Evolutionary conservation across 2,888 invertebrate species (phyloP).

Genomic region (Candidula unifasciata): DNA sequence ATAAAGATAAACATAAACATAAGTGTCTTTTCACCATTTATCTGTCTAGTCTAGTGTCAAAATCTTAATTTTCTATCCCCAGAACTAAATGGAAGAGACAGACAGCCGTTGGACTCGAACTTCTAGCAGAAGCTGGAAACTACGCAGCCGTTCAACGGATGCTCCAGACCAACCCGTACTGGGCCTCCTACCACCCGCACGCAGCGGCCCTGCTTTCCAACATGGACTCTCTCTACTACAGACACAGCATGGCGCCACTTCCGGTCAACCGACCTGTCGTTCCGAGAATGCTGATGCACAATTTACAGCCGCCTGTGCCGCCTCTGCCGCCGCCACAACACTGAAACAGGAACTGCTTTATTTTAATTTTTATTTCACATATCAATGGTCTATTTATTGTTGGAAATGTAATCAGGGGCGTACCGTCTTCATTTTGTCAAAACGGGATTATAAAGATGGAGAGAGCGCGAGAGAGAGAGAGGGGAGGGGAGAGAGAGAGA

Average conservation of each 20-base stretch:
- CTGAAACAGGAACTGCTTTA: background rate
- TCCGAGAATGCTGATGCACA: slow-evolving; percentile 31
- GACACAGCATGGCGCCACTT: slow-evolving; percentile 44
- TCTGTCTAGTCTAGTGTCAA: too few species aligned
- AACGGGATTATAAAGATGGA: too few species aligned
- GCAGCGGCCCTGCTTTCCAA: slow-evolving; percentile 55
- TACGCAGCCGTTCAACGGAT: slow-evolving; percentile 98
- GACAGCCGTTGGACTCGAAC: slow-evolving; percentile 96
- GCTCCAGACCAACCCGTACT: slow-evolving; percentile 78
- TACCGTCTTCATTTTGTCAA: too few species aligned
- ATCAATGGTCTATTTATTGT: too few species aligned
- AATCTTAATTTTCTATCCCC: slow-evolving; percentile 73
- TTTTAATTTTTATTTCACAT: background rate
- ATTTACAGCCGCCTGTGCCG: slow-evolving; percentile 16
- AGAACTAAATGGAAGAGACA: slow-evolving; percentile 99
- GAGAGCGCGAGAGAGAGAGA: too few species aligned
- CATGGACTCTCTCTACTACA: slow-evolving; percentile 59
- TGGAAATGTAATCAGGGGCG: too few species aligned
- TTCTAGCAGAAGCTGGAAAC: slow-evolving; percentile 97
- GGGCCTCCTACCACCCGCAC: slow-evolving; percentile 76
- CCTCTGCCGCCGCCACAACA: slow-evolving; percentile 38
- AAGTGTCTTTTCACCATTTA: too few species aligned
- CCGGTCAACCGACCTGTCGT: slow-evolving; percentile 17
- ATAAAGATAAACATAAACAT: too few species aligned
- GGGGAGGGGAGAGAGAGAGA: too few species aligned